Percentiles rank a stretch among this genome's conserved stretches.
Conservation (phyloP, 2,113 vertebrate genomes). For the Callaeas wilsoni region DNA sequence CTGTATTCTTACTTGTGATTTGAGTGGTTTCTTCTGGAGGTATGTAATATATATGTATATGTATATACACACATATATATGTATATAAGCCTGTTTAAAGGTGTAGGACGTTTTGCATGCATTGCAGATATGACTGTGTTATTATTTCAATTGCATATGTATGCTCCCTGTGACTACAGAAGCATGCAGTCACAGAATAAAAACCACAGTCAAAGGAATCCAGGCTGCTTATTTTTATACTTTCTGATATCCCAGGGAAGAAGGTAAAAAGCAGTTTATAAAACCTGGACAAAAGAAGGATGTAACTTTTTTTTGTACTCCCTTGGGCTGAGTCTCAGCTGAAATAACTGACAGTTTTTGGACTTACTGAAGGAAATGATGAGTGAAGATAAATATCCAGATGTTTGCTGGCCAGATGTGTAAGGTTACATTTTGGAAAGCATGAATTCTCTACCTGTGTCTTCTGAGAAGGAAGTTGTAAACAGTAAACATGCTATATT, state of each 20-base stretch:
- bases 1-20: not conserved
- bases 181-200: not conserved
- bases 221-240: conserved; percentile 72
- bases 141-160: conserved; percentile 20
- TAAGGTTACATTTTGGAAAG: conserved; percentile 73
- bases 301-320: conserved; percentile 72
- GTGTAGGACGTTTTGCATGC: not conserved
- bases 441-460: conserved; percentile 67
- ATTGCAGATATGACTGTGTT: not conserved
- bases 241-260: conserved; percentile 66
- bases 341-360: conserved; percentile 79
- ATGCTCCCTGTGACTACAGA: not conserved
- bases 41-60: not conserved
- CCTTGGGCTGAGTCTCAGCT: conserved; percentile 70
- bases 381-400: conserved; percentile 83
- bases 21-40: not conserved
- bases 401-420: conserved; percentile 81
- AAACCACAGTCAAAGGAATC: conserved; percentile 46
- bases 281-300: conserved; percentile 73
- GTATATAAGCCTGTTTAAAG: not conserved
- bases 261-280: conserved; percentile 73
- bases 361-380: conserved; percentile 82
- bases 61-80: not conserved
- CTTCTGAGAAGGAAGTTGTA: conserved; percentile 70
- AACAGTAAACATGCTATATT: conserved; percentile 67